Base-by-base conservation (phyloP, 2,797 vertebrate species). In the Anas bernieri region DNA sequence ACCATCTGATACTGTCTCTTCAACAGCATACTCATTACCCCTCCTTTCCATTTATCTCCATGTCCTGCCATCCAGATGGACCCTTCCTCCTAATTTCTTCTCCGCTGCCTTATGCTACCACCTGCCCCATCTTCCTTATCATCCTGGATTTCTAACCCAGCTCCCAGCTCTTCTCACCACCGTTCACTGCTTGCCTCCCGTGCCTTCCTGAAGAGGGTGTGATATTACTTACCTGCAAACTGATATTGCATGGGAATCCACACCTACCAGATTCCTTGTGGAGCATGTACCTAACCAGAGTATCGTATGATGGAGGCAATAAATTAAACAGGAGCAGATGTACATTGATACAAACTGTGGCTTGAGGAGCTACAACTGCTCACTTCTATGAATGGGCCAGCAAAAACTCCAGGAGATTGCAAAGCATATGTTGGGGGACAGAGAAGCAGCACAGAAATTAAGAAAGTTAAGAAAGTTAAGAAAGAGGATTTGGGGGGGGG, bases 251-350 rank as follows among this genome's bases (percentile, higher is more conserved):
- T 2, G 13, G 50, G 50, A 81, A 81, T 55, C 54, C 41, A 41
- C 16, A 62, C 17, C 39, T 73, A 43, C 30, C 11, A 66, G 20
- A 50, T 37, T 92, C 58, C 68, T 41, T 12, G 43, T 37, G 63
- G 58, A 64, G 63, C 5, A 14, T 52, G 58, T 81, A 46, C 17
- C 59, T 76, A 72, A 64, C 18, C 58, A 17, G 16, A 69, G 11
- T 28, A 76, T 59, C 9, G 0, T 17, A 33, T 20, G n/a, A 66
- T 55, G 21, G 26, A 69, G 43, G 63, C 35, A 10, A 63, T 66
- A 62, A 88, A 82, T 63, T 59, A 91, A 89, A 79, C 16, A 41
- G 46, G 55, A 79, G 25, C 45, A 88, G 37, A 66, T 35, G 14
- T 20, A 52, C 33, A 9, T 2, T 62, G 74, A 69, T 30, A 68